A percentile compares a stretch with the other conserved stretches of the same genome.
phyloP scores from a whole-genome alignment of 2,797 vertebrate species.

The Cephalopachus bancanus region DNA sequence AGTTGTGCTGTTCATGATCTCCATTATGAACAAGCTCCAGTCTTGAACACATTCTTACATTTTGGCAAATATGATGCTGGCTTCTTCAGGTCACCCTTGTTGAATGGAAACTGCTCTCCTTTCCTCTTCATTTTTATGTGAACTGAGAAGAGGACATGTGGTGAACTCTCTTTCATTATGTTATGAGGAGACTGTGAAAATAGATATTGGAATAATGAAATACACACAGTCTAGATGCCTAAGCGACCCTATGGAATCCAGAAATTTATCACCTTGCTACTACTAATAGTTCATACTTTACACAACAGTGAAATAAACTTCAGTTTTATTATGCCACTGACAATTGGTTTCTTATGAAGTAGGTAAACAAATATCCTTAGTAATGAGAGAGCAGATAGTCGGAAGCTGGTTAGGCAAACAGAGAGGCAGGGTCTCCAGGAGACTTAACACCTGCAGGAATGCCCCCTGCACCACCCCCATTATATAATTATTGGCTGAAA shows the following conservation, averaged over 20 bases:
- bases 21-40: not conserved
- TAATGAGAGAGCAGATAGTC: not conserved
- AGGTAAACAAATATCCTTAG: not conserved
- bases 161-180: not conserved
- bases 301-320: not conserved
- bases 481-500: too few relatives aligned
- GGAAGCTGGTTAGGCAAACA: too few relatives aligned
- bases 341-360: not conserved
- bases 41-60: not conserved
- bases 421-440: too few relatives aligned
- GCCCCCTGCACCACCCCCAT: too few relatives aligned
- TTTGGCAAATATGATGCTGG: not conserved
- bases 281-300: not conserved
- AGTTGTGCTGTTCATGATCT: not conserved
- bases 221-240: not conserved
- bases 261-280: not conserved
- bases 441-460: too few relatives aligned
- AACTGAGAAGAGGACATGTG: not conserved
- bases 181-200: rapidly evolving
- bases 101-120: not conserved
- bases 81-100: not conserved
- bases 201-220: not conserved
- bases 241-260: not conserved
- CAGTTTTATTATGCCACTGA: not conserved
- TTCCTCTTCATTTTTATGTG: not conserved